Base-by-base conservation (phyloP, 2,113 vertebrate species). In the Paramisgurnus dabryanus region DNA sequence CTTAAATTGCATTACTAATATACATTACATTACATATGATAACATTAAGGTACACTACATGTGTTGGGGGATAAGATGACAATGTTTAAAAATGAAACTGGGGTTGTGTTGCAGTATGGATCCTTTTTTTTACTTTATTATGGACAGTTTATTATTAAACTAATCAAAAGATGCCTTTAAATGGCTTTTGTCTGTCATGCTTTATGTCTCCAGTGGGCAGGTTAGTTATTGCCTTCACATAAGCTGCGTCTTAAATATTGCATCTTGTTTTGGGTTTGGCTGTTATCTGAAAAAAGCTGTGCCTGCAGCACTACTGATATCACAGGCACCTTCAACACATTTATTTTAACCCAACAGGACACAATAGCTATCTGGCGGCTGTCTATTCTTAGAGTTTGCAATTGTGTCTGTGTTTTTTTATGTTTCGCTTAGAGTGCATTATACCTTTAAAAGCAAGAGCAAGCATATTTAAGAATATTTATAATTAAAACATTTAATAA, bases 321-420 rank as follows among this genome's bases (percentile, higher is more conserved):
- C 27, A 57, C 69, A 71, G 18, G 34, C 50, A 18, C 17, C 15
- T 57, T 57, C 34, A 41, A 17, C 11, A 27, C 50, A 57, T 71
- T 71, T 71, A 57, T 57, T 71, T 27, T 2, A 71, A 34, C 15
- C 50, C 69, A 71, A 57, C 8, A 71, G 9, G 27, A 53, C 50
- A 12, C 27, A 3, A 71, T 8, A 6, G 13, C 53, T 57, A n/a
- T 17, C 17, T 4, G 55, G 6, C 7, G 7, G 45, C 7, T 49
- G 47, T 71, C 7, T 70, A 39, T 70, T 53, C 22, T 39, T 55
- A 55, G 66, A 67, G 68, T n/a, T 70, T 70, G 68, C 7, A 34
- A 12, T 27, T 70, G 13, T 39, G 49, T 27, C 34, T 50, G 22
- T 22, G 18, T 9, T 3, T 49, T 15, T 53, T 7, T 50, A 34